Conservation (phyloP, 2,797 vertebrate genomes). For the Mareca strepera region DNA sequence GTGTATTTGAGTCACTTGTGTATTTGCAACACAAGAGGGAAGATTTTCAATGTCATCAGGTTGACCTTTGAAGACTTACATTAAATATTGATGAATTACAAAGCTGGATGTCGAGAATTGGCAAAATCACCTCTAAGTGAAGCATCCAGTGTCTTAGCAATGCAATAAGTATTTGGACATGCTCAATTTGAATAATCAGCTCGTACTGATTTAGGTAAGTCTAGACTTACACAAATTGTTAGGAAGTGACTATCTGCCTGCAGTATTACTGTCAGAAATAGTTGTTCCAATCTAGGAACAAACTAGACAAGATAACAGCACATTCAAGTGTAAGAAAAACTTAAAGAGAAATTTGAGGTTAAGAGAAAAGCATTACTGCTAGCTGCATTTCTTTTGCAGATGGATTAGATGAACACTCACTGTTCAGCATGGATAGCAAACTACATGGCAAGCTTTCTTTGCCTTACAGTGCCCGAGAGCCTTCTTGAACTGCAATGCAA, state of each 20-base stretch:
- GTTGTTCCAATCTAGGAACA: background rate
- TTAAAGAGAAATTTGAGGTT: background rate
- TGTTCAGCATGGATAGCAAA: background rate
- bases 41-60: background rate
- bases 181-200: background rate
- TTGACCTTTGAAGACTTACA: background rate
- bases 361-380: background rate
- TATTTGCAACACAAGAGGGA: background rate
- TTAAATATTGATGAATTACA: background rate
- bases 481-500: background rate
- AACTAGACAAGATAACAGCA: background rate
- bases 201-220: background rate
- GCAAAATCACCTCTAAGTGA: background rate
- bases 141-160: background rate
- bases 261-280: background rate
- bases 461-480: background rate
- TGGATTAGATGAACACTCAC: background rate
- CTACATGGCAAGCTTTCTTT: background rate
- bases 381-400: background rate
- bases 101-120: background rate
- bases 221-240: background rate
- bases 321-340: background rate
- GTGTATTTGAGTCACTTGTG: background rate
- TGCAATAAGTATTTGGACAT: background rate
- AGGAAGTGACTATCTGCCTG: background rate